phyloP scores from a whole-genome alignment of 2,888 invertebrate genomes.

The Ametastegia equiseti region DNA sequence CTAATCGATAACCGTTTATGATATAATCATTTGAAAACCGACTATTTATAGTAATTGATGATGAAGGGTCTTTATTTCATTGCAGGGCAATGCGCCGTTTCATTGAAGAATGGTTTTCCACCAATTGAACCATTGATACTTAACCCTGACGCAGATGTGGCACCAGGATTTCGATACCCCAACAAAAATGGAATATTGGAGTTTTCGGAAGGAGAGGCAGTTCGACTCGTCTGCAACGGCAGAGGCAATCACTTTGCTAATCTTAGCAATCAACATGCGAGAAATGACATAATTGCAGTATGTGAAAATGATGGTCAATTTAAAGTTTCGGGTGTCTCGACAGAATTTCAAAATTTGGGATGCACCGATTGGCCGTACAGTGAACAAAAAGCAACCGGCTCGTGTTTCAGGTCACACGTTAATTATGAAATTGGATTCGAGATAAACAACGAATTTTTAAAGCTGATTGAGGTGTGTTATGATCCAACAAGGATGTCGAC shows the following conservation, averaged over 20 bases:
- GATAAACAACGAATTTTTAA: slow-evolving; percentile 66
- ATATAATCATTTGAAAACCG: too few relatives aligned
- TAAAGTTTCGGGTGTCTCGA: slow-evolving; percentile 48
- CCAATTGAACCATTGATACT: slow-evolving; percentile 81
- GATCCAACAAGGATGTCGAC: slow-evolving; percentile 71
- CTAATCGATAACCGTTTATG: too few relatives aligned
- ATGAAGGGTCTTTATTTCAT: neutral
- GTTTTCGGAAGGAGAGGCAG: slow-evolving; percentile 55
- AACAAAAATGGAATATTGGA: slow-evolving; percentile 56
- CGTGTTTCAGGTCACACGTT: slow-evolving; percentile 66
- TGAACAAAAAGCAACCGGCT: neutral
- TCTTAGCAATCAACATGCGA: slow-evolving; percentile 35
- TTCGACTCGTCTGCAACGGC: slow-evolving; percentile 66
- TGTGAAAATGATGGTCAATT: slow-evolving; percentile 61
- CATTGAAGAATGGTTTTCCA: slow-evolving; percentile 77
- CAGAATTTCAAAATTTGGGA: slow-evolving; percentile 64
- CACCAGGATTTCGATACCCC: slow-evolving; percentile 61
- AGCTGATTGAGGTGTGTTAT: slow-evolving; percentile 73
- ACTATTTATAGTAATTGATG: too few relatives aligned
- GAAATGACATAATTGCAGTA: slow-evolving; percentile 49
- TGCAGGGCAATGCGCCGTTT: slow-evolving; percentile 73
- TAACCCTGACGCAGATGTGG: slow-evolving; percentile 1
- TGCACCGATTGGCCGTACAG: slow-evolving; percentile 59
- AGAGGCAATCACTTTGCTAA: slow-evolving; percentile 58
- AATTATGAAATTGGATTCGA: slow-evolving; percentile 74